phyloP scores from a whole-genome alignment of 2,797 vertebrate species.

The Muscicapa comitata region DNA sequence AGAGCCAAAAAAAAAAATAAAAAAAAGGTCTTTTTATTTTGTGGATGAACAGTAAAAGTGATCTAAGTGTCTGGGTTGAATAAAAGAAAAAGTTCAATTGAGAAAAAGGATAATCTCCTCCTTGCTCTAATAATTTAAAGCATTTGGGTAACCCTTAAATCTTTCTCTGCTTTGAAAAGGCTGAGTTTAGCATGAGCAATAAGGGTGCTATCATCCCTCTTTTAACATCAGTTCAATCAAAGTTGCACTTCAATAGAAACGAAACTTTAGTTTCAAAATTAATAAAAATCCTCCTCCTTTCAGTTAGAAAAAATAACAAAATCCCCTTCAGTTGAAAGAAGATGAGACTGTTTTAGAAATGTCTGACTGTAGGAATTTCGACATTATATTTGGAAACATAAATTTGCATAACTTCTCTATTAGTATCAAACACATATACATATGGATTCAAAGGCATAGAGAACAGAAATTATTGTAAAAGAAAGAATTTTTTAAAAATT shows the following conservation, averaged over 20 bases:
- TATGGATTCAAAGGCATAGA: background rate
- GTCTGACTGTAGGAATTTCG: rapidly evolving
- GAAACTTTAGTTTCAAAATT: background rate
- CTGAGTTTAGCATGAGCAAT: background rate
- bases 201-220: background rate
- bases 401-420: background rate
- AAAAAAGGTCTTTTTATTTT: background rate
- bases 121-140: background rate
- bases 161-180: background rate
- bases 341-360: background rate
- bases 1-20: background rate
- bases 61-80: background rate
- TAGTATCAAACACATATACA: background rate
- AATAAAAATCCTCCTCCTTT: background rate
- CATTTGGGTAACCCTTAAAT: background rate
- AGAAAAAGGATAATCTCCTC: background rate
- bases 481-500: background rate
- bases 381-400: background rate
- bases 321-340: background rate
- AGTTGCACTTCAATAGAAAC: background rate
- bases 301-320: background rate
- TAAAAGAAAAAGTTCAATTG: background rate
- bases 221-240: background rate
- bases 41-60: background rate
- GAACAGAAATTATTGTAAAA: background rate